Evolutionary conservation across 1,140 invertebrate species (phyloP).

Genomic region (Harpegnathos saltator): DNA sequence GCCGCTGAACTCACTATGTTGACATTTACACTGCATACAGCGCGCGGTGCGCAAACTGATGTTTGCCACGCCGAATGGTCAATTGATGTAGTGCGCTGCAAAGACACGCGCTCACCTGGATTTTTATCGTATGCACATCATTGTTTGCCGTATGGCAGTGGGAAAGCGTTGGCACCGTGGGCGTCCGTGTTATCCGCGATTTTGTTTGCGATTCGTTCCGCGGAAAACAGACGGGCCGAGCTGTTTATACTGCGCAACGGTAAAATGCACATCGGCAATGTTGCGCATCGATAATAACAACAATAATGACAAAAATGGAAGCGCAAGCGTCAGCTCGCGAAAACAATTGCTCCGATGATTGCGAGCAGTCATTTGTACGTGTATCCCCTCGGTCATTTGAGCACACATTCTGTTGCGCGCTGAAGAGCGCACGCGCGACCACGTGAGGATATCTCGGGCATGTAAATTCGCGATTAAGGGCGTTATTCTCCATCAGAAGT

Average conservation of each 20-base stretch:
- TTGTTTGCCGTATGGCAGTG: conserved; percentile 40
- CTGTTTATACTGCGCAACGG: neutral
- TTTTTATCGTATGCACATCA: conserved; percentile 37
- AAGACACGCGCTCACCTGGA: conserved; percentile 24
- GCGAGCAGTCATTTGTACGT: conserved; percentile 43
- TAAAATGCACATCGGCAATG: neutral
- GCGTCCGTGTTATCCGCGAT: conserved; percentile 19
- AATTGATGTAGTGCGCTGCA: conserved; percentile 56
- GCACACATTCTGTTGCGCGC: conserved; percentile 33
- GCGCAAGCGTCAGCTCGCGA: no score
- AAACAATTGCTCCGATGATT: conserved; percentile 37
- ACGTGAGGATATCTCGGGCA: conserved; percentile 41
- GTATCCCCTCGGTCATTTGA: conserved; percentile 28
- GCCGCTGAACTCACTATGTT: conserved; percentile 51
- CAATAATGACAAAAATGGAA: neutral
- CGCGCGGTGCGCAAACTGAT: conserved; percentile 40
- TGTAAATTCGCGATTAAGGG: conserved; percentile 59
- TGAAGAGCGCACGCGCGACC: conserved; percentile 3
- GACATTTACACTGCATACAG: conserved; percentile 61
- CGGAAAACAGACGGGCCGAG: neutral
- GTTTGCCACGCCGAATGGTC: conserved; percentile 52
- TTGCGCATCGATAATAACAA: neutral
- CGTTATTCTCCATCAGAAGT: conserved; percentile 50
- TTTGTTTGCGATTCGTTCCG: conserved; percentile 14
- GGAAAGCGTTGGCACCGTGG: conserved; percentile 15